Conservation (phyloP, 2,797 vertebrate species). For the Fringilla coelebs region DNA sequence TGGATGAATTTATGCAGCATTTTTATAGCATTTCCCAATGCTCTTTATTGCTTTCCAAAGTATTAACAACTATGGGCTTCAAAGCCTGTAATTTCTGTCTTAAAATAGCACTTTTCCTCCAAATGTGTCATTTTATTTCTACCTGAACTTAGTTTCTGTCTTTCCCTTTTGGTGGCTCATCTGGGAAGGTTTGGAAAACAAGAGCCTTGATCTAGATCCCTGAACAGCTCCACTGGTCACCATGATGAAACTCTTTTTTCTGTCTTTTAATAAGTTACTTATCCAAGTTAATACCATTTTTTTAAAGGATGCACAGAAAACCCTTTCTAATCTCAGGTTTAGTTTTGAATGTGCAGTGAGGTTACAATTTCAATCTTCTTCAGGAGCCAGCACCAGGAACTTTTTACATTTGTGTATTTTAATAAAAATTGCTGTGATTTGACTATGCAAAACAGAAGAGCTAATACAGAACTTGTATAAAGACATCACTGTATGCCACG, state of each 20-base stretch:
- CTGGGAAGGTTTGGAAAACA: neutral
- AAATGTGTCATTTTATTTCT: neutral
- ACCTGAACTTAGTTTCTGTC: neutral
- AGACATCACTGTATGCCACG: neutral
- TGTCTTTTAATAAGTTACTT: neutral
- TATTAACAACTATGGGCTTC: neutral
- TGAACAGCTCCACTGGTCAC: neutral
- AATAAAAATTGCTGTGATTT: neutral
- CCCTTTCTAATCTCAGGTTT: neutral
- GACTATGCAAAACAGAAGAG: neutral
- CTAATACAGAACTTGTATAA: neutral
- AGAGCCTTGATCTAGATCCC: neutral
- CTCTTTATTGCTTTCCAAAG: neutral
- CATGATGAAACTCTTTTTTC: neutral
- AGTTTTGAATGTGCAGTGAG: neutral
- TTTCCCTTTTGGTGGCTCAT: neutral
- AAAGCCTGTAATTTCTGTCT: neutral
- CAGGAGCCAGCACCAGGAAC: neutral
- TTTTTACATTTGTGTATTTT: neutral
- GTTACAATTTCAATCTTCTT: neutral
- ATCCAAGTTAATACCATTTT: neutral
- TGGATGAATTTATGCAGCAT: neutral
- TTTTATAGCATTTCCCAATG: neutral
- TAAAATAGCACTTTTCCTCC: neutral
- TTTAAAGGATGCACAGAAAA: neutral